phyloP scores from a whole-genome alignment of 2,888 invertebrate genomes.

The Lamellibrachia satsuma region DNA sequence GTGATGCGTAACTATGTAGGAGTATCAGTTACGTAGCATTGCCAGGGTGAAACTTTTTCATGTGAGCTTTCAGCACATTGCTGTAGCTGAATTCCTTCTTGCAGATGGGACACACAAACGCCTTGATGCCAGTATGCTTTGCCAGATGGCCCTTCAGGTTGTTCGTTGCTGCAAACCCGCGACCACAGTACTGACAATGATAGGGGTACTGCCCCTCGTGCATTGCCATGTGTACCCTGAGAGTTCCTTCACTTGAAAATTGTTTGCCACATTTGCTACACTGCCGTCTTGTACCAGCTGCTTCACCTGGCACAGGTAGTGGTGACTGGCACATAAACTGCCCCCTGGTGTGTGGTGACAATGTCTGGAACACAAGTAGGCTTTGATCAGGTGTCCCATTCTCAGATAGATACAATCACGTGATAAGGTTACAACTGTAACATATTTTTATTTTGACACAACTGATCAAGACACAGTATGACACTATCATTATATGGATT shows the following conservation, averaged over 20 bases:
- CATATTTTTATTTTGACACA: neutral
- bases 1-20: too few species aligned
- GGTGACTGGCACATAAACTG: neutral
- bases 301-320: neutral
- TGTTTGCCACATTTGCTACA: slow-evolving; percentile 11
- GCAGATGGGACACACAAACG: slow-evolving; percentile 25
- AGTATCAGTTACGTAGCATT: neutral
- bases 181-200: slow-evolving; percentile 23
- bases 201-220: slow-evolving; percentile 19
- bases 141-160: slow-evolving; percentile 29
- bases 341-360: neutral
- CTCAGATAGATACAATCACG: neutral
- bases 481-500: neutral
- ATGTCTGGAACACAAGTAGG: slow-evolving; percentile 1
- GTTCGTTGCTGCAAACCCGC: slow-evolving; percentile 24
- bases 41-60: neutral
- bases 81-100: slow-evolving; percentile 24
- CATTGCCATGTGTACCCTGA: neutral
- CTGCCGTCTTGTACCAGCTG: neutral
- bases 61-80: slow-evolving; percentile 21
- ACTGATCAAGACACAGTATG: neutral
- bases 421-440: neutral
- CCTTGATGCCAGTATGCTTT: slow-evolving; percentile 25
- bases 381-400: neutral
- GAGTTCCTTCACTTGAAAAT: neutral